Base-by-base conservation (phyloP, 2,113 vertebrate genomes). In the Hirundichthys speculiger region DNA sequence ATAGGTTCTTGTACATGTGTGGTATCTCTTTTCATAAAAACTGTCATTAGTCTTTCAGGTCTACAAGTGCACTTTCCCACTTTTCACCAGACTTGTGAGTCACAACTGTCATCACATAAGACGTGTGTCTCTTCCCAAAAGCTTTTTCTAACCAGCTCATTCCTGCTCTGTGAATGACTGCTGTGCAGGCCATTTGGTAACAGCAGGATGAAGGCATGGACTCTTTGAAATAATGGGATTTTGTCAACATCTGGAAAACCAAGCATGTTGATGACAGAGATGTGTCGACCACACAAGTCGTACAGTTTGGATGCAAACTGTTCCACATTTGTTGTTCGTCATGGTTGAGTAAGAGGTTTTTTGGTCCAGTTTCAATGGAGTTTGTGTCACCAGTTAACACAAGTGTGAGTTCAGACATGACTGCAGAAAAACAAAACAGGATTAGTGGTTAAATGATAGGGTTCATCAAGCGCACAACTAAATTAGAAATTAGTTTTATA, bases 191-290 rank as follows among this genome's bases (percentile, higher is more conserved):
- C 54, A 53, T 75, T 20, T 67, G 65, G 40, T 25, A 84, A 2
- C 41, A 84, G 21, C 22, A 84, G 24, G 48, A 84, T 21, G 73
- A 80, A 80, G 25, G 45, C 77, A n/a, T 61, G 8, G 16, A 7
- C 14, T 5, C 0, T 27, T 22, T 57, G 13, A 39, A 64, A 38
- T 38, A 30, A 11, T 0, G 30, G 45, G 34, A 68, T 0, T 38
- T 24, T 16, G 2, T 75, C 50, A 64, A 2, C 25, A 15, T 61
- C 53, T 67, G 40, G 69, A 13, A 0, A 0, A 38, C 57, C 73
- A 16, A 84, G 73, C 65, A 64, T 54, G 58, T 80, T 74, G 56
- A 74, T 61, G 45, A 80, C 5, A 22, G 11, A 46, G 39, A 77
- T 58, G 34, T 61, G 62, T 0, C 47, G 66, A 46, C 41, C 82